A percentile compares a stretch with the other conserved stretches of the same genome.
Evolutionary conservation across 2,113 vertebrate genomes (phyloP).

Genomic region (Neotragus pygmaeus): DNA sequence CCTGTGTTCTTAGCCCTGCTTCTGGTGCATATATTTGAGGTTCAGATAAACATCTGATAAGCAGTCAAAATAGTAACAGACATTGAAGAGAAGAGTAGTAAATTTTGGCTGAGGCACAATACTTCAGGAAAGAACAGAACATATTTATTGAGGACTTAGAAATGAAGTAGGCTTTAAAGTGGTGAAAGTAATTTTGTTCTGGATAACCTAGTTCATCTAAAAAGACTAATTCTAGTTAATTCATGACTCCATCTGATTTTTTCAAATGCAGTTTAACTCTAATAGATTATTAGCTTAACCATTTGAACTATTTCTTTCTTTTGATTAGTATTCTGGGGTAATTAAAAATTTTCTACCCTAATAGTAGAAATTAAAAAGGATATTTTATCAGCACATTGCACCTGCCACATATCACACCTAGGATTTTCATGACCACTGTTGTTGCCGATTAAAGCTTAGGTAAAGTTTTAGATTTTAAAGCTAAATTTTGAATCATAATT

Average conservation of each 20-base stretch:
- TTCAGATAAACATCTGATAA: slow-evolving; percentile 51
- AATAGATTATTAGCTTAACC: slow-evolving; percentile 34
- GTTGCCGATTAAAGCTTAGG: slow-evolving; percentile 56
- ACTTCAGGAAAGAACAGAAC: slow-evolving; percentile 21
- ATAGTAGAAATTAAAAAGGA: slow-evolving; percentile 43
- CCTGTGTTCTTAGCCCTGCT: neutral
- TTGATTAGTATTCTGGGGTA: slow-evolving; percentile 24
- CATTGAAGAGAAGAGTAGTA: slow-evolving; percentile 45
- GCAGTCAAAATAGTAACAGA: slow-evolving; percentile 47
- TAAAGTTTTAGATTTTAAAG: slow-evolving; percentile 61
- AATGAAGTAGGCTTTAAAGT: slow-evolving; percentile 25
- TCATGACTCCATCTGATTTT: slow-evolving; percentile 35
- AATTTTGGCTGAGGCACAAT: slow-evolving; percentile 49
- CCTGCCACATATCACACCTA: slow-evolving; percentile 51
- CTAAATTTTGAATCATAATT: slow-evolving; percentile 50
- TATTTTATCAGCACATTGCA: slow-evolving; percentile 56
- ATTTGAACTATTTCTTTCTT: neutral
- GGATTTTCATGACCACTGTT: slow-evolving; percentile 46
- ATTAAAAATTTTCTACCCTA: slow-evolving; percentile 45
- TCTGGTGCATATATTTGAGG: slow-evolving; percentile 46
- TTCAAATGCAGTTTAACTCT: slow-evolving; percentile 45
- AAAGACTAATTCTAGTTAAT: slow-evolving; percentile 39
- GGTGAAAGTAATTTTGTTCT: slow-evolving; percentile 37
- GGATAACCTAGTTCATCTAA: slow-evolving; percentile 13
- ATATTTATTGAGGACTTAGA: slow-evolving; percentile 33